Base-by-base conservation (phyloP, 2,797 vertebrate species). In the Pristis pectinata region DNA sequence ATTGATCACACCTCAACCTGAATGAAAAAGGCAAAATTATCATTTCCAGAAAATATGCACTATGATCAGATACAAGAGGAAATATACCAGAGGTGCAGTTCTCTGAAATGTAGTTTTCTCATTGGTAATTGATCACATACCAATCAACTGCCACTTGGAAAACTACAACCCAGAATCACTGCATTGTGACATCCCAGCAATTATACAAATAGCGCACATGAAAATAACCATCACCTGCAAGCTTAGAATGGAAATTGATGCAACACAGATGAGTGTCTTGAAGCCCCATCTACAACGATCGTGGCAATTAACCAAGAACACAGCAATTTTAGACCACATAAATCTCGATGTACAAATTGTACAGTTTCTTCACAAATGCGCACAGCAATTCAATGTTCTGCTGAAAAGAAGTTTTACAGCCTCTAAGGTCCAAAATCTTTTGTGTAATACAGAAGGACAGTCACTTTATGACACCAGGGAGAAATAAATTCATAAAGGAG, bases 401-500 rank as follows among this genome's bases (percentile, higher is more conserved):
- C 49, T 6, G 1, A 34, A 56, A 56, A 7, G 24, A 10, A 30
- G 30, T 83, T 83, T 56, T 85, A 19, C 44, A 85, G 24, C 15
- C 27, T 56, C 30, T 27, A 85, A 53, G 49, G 27, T 85, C 82
- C 53, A 19, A 56, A 30, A 27, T 56, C 8, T 53, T 13, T 56
- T 11, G 82, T 85, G 82, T 85, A 85, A 92, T 67, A 92, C 89
- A 64, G 89, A 67, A 92, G 89, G 61, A 13, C 89, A 92, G 22
- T 53, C 15, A 19, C 11, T n/a, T 67, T 92, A 41, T 37, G 37
- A 64, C 34, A 67, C 34, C 9, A 22, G 8, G 61, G 59, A 37
- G 87, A 91, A 91, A 37, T 85, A 85, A 85, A 85, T n/a, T n/a
- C n/a, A n/a, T 85, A 85, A 85, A 53, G 82, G 82, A 56, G 82